A percentile compares a stretch with the other conserved stretches of the same genome.
Conservation (phyloP, 2,888 invertebrate genomes). For the Cheilosia impressa region DNA sequence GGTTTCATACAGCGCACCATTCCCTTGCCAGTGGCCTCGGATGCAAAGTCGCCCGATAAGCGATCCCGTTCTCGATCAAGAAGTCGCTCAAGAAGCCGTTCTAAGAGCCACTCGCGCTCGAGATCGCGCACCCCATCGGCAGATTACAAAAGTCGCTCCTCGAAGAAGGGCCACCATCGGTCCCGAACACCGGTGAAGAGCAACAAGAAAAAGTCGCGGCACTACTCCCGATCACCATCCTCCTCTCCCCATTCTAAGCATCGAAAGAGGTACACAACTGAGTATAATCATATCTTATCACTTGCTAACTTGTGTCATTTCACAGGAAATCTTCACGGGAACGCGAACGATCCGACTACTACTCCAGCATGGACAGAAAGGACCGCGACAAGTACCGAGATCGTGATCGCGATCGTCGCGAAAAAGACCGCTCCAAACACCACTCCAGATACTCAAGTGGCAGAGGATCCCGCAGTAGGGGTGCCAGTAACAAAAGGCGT, state of each 20-base stretch:
- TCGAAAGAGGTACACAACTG: constrained; percentile 80
- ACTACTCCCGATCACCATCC: constrained; percentile 82
- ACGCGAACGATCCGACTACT: constrained; percentile 81
- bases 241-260: constrained; percentile 83
- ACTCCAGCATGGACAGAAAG: constrained; percentile 78
- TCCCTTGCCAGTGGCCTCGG: constrained; percentile 79
- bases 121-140: constrained; percentile 78
- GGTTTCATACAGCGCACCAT: constrained; percentile 86
- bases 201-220: constrained; percentile 82
- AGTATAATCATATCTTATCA: background rate
- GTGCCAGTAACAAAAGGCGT: constrained; percentile 79
- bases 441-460: constrained; percentile 80
- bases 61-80: constrained; percentile 81
- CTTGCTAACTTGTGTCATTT: too few relatives aligned
- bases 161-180: constrained; percentile 76
- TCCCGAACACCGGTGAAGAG: constrained; percentile 78
- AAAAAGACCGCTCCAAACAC: constrained; percentile 79
- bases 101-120: constrained; percentile 79
- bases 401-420: constrained; percentile 77
- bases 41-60: constrained; percentile 80
- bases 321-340: constrained; percentile 77
- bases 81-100: constrained; percentile 77
- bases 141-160: constrained; percentile 73
- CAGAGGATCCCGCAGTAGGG: constrained; percentile 78
- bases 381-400: constrained; percentile 80